A percentile compares a stretch with the other conserved stretches of the same genome.
phyloP scores from a whole-genome alignment of 1,140 invertebrate genomes.

The Drosophila sechellia region DNA sequence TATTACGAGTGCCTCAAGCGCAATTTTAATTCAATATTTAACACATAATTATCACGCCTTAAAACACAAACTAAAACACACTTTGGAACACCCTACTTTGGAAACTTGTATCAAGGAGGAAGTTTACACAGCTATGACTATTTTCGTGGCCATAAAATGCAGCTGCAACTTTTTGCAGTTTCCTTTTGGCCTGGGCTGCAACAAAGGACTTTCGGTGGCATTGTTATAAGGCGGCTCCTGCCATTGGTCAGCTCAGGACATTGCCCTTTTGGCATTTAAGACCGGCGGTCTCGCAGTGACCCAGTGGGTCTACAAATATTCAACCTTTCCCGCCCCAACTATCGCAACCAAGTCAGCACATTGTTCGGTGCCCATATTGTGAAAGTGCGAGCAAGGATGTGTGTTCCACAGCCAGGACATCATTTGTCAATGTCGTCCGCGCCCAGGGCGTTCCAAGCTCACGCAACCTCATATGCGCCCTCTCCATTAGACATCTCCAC shows the following conservation, averaged over 20 bases:
- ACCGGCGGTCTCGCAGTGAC: constrained; percentile 42
- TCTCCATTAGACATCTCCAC: constrained; percentile 32
- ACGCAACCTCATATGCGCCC: constrained; percentile 63
- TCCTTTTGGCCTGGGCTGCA: constrained; percentile 26
- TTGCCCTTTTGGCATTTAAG: constrained; percentile 52
- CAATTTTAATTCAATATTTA: background rate
- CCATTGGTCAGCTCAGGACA: constrained; percentile 55
- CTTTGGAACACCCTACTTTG: constrained; percentile 31
- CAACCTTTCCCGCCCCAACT: constrained; percentile 23
- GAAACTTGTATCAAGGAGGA: constrained; percentile 32
- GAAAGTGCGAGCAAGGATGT: constrained; percentile 22
- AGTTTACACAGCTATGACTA: constrained; percentile 44
- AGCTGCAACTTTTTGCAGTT: constrained; percentile 61
- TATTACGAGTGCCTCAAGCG: background rate
- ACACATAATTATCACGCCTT: constrained; percentile 17
- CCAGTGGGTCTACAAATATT: constrained; percentile 69
- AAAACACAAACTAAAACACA: constrained; percentile 4
- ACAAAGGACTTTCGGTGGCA: constrained; percentile 63
- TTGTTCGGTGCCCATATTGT: constrained; percentile 39
- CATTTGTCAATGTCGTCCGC: constrained; percentile 79
- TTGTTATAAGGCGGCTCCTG: constrained; percentile 54
- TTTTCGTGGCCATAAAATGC: constrained; percentile 72
- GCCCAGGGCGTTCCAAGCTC: constrained; percentile 33
- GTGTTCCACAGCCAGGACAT: constrained; percentile 54
- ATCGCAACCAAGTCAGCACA: constrained; percentile 34